phyloP scores from a whole-genome alignment of 30 jellyfish, hydroid and myxozoan species.

The Mastigias papua region DNA sequence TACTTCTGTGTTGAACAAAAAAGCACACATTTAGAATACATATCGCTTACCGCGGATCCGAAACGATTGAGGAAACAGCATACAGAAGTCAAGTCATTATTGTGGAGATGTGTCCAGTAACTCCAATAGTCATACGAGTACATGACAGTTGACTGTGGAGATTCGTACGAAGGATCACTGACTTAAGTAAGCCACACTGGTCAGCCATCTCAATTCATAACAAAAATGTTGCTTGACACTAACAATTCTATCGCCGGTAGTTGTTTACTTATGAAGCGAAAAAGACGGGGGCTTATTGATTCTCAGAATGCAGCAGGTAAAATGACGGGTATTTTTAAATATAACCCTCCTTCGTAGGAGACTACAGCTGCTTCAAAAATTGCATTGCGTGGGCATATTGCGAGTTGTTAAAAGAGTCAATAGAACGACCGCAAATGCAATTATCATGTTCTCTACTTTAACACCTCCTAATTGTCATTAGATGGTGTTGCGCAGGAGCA shows the following conservation, averaged over 20 bases:
- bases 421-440: no score
- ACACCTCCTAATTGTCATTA: no score
- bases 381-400: not conserved
- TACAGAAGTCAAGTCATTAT: no score
- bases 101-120: no score
- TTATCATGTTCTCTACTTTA: no score
- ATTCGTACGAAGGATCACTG: not conserved
- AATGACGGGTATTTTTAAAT: slow-evolving; percentile 15
- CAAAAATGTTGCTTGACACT: slow-evolving; percentile 50
- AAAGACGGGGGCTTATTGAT: slow-evolving; percentile 14
- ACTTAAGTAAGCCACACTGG: not conserved
- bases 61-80: no score
- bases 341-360: not conserved
- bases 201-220: not conserved
- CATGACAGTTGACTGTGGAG: no score
- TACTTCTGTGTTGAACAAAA: not conserved
- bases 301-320: slow-evolving; percentile 6
- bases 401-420: no score
- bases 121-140: no score
- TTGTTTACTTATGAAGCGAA: slow-evolving; percentile 10
- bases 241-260: slow-evolving; percentile 31
- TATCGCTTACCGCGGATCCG: not conserved
- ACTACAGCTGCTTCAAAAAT: not conserved
- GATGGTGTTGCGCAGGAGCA: no score
- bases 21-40: not conserved